Evolutionary conservation across 2,113 vertebrate species (phyloP).

Genomic region (Xenotilapia caudafasciata): DNA sequence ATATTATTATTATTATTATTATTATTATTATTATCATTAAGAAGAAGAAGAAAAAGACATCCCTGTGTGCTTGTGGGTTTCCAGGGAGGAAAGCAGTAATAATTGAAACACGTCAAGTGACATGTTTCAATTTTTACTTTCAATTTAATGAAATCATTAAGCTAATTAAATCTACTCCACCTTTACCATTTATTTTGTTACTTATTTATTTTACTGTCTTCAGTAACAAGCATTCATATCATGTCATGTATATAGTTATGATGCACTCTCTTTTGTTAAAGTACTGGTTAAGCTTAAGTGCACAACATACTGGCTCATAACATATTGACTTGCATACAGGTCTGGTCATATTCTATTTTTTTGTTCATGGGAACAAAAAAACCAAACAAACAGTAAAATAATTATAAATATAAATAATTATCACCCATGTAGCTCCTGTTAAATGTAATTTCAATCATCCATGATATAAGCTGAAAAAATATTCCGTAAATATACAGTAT

Average conservation of each 20-base stretch:
- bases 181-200: not conserved
- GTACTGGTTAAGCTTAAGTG: not conserved
- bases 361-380: not conserved
- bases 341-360: not conserved
- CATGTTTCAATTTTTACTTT: not conserved
- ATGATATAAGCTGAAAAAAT: not conserved
- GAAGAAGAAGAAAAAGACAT: slow-evolving; percentile 17
- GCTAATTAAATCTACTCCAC: not conserved
- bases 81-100: not conserved
- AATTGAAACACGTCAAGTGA: not conserved
- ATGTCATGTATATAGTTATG: not conserved
- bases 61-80: not conserved
- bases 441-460: not conserved
- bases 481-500: not conserved
- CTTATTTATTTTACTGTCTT: not conserved
- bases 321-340: not conserved
- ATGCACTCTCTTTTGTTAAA: not conserved
- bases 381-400: not conserved
- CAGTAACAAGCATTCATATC: not conserved
- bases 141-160: not conserved
- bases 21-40: not conserved
- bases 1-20: not conserved
- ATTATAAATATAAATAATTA: not conserved
- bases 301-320: not conserved
- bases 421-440: not conserved